Evolutionary conservation across 2,797 vertebrate species (phyloP).

Genomic region (Manis crassicaudata): DNA sequence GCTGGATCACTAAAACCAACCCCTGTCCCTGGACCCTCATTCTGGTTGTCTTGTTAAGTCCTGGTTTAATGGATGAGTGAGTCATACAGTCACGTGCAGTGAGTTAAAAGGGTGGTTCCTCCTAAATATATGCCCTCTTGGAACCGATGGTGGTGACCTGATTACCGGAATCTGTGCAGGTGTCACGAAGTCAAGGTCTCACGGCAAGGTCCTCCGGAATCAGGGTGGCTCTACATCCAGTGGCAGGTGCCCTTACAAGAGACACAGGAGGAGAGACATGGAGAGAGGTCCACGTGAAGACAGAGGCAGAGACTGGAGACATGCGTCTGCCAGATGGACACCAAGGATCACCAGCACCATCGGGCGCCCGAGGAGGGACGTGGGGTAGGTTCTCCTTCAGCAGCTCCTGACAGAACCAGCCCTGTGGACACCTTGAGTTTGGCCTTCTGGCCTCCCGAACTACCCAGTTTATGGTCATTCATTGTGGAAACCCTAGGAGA

Average conservation of each 20-base stretch:
- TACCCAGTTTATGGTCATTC: rapidly evolving
- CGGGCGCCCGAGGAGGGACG: rapidly evolving
- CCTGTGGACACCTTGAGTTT: rapidly evolving
- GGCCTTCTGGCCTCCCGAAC: neutral
- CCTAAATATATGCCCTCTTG: rapidly evolving
- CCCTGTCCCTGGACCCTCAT: neutral
- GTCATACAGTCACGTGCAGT: rapidly evolving
- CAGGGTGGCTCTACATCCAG: neutral
- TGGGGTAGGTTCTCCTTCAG: rapidly evolving
- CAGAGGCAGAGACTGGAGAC: rapidly evolving
- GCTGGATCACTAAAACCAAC: rapidly evolving
- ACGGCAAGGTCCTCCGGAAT: neutral
- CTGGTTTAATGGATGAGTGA: neutral
- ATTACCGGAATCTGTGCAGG: neutral
- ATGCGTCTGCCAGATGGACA: rapidly evolving
- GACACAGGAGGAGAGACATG: neutral
- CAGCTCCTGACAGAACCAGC: rapidly evolving
- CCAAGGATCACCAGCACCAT: rapidly evolving
- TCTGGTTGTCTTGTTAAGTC: neutral
- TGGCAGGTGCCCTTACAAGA: rapidly evolving
- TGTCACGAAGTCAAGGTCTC: rapidly evolving
- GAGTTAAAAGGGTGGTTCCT: too few species aligned
- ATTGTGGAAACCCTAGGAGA: too few species aligned
- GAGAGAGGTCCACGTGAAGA: neutral
- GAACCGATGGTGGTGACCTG: rapidly evolving